Base-by-base conservation (phyloP, 2,113 vertebrate genomes). In the Spea bombifrons region DNA sequence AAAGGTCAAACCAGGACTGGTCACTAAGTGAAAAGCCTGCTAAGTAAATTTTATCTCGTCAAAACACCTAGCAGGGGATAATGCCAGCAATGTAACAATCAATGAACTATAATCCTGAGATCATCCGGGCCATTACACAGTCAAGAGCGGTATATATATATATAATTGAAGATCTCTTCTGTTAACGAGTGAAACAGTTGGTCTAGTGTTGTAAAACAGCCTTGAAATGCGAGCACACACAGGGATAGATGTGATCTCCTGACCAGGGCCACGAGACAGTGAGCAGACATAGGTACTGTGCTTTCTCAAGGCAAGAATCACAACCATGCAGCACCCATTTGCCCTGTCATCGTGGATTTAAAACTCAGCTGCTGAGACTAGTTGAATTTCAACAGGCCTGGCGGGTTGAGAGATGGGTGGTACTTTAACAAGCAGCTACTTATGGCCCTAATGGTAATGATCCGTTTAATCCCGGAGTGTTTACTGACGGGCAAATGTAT, bases 311-410 rank as follows among this genome's bases (percentile, higher is more conserved):
- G 16, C 6, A 75, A 64, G 73, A 71, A 65, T 3, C 55, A 66
- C 73, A 73, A 12, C 17, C 0, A 16, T 43, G 53, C 73, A 10
- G 73, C 68, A 50, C 12, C 61, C 3, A 0, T 0, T 3, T 15
- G 1, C 69, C 67, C 81, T 45, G 70, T 15, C 79, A 84, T 67
- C 61, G 9, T 4, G 72, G 73, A 69, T 71, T 15, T 4, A 3
- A 7, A 71, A 45, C 59, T 50, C 43, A 0, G 0, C 57, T 71
- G 65, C 71, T 4, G 0, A 55, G 48, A 43, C 13, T 0, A 69
- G 59, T 0, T 0, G 5, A 55, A 73, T 8, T 63, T 53, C 66
- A 77, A 16, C 69, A 72, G 50, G 8, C 61, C 61, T 7, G 7
- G 8, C 30, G n/a, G 5, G 30, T 30, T 64, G 61, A 64, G 5